phyloP scores from a whole-genome alignment of 2,888 invertebrate genomes.

The Athalia rosae region DNA sequence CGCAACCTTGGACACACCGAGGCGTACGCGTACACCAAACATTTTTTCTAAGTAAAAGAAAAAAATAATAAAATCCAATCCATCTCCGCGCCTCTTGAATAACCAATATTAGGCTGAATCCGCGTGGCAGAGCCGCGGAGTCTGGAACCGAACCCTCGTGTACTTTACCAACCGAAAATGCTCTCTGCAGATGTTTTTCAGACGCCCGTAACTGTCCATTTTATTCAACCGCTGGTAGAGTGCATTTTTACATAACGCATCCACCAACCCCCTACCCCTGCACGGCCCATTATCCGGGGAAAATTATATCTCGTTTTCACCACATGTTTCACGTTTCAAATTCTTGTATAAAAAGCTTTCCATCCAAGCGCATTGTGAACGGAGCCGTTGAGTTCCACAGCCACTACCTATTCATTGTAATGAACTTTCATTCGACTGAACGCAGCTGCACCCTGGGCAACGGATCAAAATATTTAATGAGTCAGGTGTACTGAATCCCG shows the following conservation, averaged over 20 bases:
- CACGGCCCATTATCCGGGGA: slow-evolving; percentile 18
- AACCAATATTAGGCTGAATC: slow-evolving; percentile 19
- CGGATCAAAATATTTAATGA: slow-evolving; percentile 13
- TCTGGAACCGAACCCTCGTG: slow-evolving; percentile 17
- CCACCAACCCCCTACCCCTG: background rate
- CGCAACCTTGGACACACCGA: background rate
- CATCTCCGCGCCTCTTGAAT: background rate
- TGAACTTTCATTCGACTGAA: slow-evolving; percentile 32
- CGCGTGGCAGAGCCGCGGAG: background rate
- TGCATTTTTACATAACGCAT: slow-evolving; percentile 33
- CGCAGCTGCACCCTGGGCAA: background rate
- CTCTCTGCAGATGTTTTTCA: slow-evolving; percentile 30
- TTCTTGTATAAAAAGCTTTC: slow-evolving; percentile 30
- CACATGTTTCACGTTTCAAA: slow-evolving; percentile 11
- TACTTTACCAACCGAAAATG: slow-evolving; percentile 13
- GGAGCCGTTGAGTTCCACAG: slow-evolving; percentile 3
- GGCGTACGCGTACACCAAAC: background rate
- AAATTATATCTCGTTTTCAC: slow-evolving; percentile 27
- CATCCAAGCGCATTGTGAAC: slow-evolving; percentile 19
- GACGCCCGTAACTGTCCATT: slow-evolving; percentile 25
- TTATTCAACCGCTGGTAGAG: slow-evolving; percentile 33
- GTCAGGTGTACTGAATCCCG: slow-evolving; percentile 2
- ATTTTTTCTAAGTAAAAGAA: background rate
- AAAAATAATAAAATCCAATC: background rate
- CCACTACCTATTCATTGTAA: slow-evolving; percentile 18